Percentiles rank a stretch among this genome's conserved stretches.
Conservation (phyloP, 2,888 invertebrate species). For the Amaurobius ferox region DNA sequence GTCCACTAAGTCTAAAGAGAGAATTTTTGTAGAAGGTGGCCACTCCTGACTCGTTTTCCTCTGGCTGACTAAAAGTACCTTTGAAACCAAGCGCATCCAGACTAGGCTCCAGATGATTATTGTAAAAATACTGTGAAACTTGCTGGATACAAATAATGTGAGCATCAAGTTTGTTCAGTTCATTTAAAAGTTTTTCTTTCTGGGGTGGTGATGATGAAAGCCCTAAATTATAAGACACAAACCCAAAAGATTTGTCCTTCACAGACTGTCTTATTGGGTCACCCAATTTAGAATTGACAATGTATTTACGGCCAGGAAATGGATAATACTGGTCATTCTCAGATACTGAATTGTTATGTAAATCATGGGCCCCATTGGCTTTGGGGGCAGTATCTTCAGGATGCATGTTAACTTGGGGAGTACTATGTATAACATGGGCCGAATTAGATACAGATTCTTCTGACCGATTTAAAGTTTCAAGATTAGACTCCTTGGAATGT, state of each 20-base stretch:
- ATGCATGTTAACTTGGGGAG: constrained; percentile 16
- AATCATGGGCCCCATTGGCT: constrained; percentile 59
- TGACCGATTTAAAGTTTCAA: constrained; percentile 32
- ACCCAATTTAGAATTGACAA: constrained; percentile 46
- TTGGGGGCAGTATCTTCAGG: constrained; percentile 33
- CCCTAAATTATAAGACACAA: constrained; percentile 66
- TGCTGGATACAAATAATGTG: constrained; percentile 68
- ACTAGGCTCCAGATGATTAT: constrained; percentile 54
- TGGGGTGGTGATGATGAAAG: constrained; percentile 16
- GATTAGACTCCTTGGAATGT: constrained; percentile 30
- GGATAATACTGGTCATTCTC: constrained; percentile 40
- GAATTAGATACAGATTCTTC: constrained; percentile 34
- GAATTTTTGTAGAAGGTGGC: constrained; percentile 72
- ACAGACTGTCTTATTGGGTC: constrained; percentile 38
- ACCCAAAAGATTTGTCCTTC: constrained; percentile 55
- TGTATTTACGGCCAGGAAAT: constrained; percentile 61
- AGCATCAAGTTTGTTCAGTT: constrained; percentile 55
- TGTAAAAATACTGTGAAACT: constrained; percentile 53
- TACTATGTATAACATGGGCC: constrained; percentile 7
- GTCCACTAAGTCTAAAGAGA: constrained; percentile 38
- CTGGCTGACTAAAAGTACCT: constrained; percentile 46
- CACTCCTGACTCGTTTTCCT: constrained; percentile 51
- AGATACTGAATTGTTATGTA: constrained; percentile 30
- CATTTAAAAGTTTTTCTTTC: constrained; percentile 65
- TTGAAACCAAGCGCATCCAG: constrained; percentile 68